These are phyloP conservation scores for Eolophus roseicapilla DNA, from an alignment of 2,113 vertebrate genomes.

Conservation along the genomic window DNA sequence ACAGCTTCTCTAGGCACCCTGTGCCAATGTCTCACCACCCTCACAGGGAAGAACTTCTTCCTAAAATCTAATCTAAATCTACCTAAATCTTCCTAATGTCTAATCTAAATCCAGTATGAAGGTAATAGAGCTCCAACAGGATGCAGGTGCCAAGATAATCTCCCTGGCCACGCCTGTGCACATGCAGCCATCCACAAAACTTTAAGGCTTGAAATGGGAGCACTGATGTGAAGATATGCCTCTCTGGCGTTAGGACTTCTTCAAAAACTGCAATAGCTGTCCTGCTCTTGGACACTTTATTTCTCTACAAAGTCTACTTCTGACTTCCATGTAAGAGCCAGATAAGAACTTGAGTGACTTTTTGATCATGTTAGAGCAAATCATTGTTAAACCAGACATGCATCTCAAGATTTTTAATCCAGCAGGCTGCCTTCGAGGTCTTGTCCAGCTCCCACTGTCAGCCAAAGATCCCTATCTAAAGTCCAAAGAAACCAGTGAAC, in stretches of 20 bases:
- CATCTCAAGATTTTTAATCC: neutral
- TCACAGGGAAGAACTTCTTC: neutral
- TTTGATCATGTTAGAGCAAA: neutral
- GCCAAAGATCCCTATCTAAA: conserved; percentile 7
- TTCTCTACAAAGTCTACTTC: neutral
- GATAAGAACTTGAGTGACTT: neutral
- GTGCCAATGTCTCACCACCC: too few relatives aligned
- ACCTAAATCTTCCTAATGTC: neutral
- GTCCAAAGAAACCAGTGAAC: neutral
- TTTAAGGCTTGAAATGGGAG: rapidly evolving
- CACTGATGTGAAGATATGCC: neutral
- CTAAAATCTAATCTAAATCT: neutral
- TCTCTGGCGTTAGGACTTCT: neutral
- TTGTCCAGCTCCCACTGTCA: neutral
- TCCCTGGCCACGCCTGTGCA: rapidly evolving
- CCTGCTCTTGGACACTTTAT: neutral
- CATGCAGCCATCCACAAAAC: rapidly evolving
- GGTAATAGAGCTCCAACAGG: neutral
- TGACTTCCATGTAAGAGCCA: neutral
- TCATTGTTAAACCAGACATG: neutral
- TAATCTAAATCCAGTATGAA: neutral
- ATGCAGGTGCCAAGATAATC: neutral
- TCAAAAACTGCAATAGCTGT: neutral
- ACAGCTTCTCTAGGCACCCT: too few relatives aligned
- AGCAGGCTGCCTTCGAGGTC: neutral